Evolutionary conservation across 37 sponge, comb jelly and placozoan species (phyloP).

Genomic region (Tethya wilhelma): DNA sequence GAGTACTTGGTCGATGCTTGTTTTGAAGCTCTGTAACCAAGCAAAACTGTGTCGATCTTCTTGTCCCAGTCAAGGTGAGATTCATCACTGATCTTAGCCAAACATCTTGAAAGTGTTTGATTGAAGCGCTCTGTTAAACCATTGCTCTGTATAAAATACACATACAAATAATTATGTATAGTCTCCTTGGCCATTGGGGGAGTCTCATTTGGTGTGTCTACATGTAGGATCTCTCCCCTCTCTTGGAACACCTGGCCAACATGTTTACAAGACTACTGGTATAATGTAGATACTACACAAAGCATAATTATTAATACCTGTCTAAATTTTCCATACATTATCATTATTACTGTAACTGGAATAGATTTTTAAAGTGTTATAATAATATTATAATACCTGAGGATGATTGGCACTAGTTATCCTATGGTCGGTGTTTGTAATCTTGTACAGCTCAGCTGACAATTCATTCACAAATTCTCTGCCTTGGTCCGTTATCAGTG

Average conservation of each 20-base stretch:
- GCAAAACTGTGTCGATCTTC: slow-evolving; percentile 38
- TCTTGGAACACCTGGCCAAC: too few species aligned
- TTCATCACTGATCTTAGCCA: slow-evolving; percentile 41
- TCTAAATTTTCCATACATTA: neutral
- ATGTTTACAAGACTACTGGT: too few species aligned
- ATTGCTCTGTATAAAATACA: slow-evolving; percentile 20
- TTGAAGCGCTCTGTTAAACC: slow-evolving; percentile 50
- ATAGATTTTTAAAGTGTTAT: too few species aligned
- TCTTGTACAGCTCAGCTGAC: slow-evolving; percentile 12
- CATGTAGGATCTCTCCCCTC: too few species aligned
- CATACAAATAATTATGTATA: neutral
- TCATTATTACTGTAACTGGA: too few species aligned
- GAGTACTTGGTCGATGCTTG: slow-evolving; percentile 40
- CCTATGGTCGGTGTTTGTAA: slow-evolving; percentile 21
- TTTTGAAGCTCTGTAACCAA: slow-evolving; percentile 33
- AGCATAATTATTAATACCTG: neutral
- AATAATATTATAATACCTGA: too few species aligned
- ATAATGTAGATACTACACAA: too few species aligned
- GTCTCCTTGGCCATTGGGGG: neutral
- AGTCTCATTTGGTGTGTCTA: neutral
- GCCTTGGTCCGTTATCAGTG: slow-evolving; percentile 36
- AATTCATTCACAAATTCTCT: slow-evolving; percentile 51
- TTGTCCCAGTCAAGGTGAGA: slow-evolving; percentile 45
- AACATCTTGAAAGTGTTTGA: slow-evolving; percentile 20
- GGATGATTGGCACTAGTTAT: slow-evolving; percentile 41